Evolutionary conservation across 2,797 vertebrate genomes (phyloP), one percentile per base, ranked within the genome.

Genomic region (Crypturellus tataupa): DNA sequence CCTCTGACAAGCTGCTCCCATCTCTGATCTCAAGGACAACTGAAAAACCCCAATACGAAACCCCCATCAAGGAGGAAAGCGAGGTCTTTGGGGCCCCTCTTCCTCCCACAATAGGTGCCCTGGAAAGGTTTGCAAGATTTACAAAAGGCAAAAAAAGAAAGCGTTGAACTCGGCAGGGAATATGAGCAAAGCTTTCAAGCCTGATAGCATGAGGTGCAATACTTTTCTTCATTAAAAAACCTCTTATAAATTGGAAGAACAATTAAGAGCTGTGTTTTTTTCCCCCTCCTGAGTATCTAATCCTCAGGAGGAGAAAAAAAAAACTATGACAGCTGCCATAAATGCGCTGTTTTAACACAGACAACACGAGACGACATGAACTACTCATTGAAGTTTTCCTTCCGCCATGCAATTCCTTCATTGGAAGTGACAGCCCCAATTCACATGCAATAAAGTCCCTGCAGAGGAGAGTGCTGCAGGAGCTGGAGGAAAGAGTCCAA

Each of bases 381-480:
- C 27, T 72, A 46, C 72, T 59, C 21, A 63, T 3, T 46, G 29
- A 17, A 12, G 63, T 80, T 92, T 79, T 62, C 75, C 71, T 94
- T 85, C 44, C 89, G 72, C 90, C 96, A 94, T 91, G 93, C 87
- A 95, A 39, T 64, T 82, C 6, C n/a, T 59, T 92, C 55, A 39
- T 7, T 78, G 88, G 78, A 44, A 87, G 85, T 1, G 2, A 71
- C 80, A 90, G 72, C 58, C 70, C 69, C 87, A 91, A 90, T 78
- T 46, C 39, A 68, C 84, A 89, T 89, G 85, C 87, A 96, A 51
- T 24, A 76, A 75, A 90, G 29, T 70, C 73, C 85, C 94, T 85
- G 81, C 87, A 92, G 80, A 89, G 84, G 31, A 68, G 42, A 58
- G 75, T 64, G 88, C 73, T 88, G 93, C 86, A 77, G 87, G 90